These are phyloP conservation scores for Ivindomyrus marchei DNA, from an alignment of 2,113 vertebrate species.

Conservation along the genomic window DNA sequence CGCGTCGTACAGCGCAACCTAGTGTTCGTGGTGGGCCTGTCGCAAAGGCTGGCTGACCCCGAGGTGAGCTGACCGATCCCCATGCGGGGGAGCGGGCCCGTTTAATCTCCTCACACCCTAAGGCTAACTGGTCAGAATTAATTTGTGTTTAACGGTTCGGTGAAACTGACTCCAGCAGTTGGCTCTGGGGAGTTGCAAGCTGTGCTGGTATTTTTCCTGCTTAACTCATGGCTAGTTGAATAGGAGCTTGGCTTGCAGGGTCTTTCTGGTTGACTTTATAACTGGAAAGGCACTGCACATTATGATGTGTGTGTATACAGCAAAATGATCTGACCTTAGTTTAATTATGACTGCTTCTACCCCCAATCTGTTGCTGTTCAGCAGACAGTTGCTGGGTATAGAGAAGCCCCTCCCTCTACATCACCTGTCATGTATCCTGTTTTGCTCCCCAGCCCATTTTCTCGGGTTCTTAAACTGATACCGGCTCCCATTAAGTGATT, in stretches of 20 bases:
- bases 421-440: not conserved
- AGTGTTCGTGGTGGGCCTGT: constrained; percentile 83
- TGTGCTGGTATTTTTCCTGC: not conserved
- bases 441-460: not conserved
- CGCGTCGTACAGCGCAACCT: constrained; percentile 87
- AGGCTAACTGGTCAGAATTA: not conserved
- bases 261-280: not conserved
- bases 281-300: not conserved
- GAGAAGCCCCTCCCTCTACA: not conserved
- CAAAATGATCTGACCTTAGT: not conserved
- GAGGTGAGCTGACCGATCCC: constrained; percentile 62
- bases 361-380: not conserved
- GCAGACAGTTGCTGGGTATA: not conserved
- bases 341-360: not conserved
- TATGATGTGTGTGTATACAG: not conserved
- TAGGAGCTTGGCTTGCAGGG: not conserved
- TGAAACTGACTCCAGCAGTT: not conserved
- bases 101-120: not conserved
- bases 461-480: not conserved
- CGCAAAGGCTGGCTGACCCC: constrained; percentile 79
- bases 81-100: no score
- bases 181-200: not conserved
- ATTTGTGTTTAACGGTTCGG: not conserved
- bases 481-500: not conserved
- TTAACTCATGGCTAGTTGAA: not conserved